These are phyloP conservation scores for Cerastis leucographa DNA, from an alignment of 2,888 invertebrate species.

Conservation along the genomic window DNA sequence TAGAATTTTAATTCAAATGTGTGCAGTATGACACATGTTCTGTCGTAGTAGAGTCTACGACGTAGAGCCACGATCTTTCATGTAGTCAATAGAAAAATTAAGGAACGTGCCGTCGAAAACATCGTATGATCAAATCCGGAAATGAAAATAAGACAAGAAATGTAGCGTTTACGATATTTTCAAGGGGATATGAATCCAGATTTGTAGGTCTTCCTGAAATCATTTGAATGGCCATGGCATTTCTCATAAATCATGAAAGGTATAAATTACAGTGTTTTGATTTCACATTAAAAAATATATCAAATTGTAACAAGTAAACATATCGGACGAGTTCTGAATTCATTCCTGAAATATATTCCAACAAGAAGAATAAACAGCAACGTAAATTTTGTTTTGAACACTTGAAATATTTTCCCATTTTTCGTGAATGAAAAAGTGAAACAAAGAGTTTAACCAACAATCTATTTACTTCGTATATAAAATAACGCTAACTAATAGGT, in stretches of 20 bases:
- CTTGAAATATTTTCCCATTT: slow-evolving; percentile 34
- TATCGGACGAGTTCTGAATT: slow-evolving; percentile 17
- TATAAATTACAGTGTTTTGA: slow-evolving; percentile 40
- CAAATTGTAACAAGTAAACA: slow-evolving; percentile 40
- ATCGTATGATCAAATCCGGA: slow-evolving; percentile 11
- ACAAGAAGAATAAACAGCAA: slow-evolving; percentile 28
- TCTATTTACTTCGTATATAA: slow-evolving; percentile 5
- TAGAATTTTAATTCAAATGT: background rate
- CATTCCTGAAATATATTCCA: slow-evolving; percentile 14
- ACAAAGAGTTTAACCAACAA: slow-evolving; percentile 23
- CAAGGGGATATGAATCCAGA: slow-evolving; percentile 13
- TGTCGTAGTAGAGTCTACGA: background rate
- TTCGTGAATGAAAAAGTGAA: slow-evolving; percentile 32
- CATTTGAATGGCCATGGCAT: slow-evolving; percentile 12
- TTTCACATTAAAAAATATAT: slow-evolving; percentile 25
- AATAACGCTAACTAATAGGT: slow-evolving; percentile 13
- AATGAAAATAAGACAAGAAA: slow-evolving; percentile 4
- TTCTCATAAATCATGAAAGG: slow-evolving; percentile 36
- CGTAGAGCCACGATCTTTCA: background rate
- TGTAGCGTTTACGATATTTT: background rate
- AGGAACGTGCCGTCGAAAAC: background rate
- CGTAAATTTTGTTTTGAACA: slow-evolving; percentile 27
- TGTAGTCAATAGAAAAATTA: background rate
- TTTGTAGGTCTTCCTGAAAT: slow-evolving; percentile 22
- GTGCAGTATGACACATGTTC: background rate